phyloP scores from a whole-genome alignment of 2,797 vertebrate species.

The Rhincodon typus region DNA sequence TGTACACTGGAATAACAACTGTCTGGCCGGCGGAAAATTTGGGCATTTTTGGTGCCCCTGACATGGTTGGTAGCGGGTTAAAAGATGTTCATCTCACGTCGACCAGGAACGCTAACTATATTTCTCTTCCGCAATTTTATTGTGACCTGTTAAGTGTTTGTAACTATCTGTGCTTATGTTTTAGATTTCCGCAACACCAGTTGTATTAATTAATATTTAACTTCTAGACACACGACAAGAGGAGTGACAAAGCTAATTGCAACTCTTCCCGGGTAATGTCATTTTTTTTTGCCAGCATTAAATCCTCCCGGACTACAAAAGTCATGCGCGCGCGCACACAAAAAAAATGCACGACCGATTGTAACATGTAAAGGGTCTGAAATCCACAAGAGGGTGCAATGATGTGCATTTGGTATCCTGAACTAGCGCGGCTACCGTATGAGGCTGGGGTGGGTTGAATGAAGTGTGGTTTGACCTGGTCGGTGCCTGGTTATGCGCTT shows the following conservation, averaged over 20 bases:
- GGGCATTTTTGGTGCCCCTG: too few species aligned
- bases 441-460: background rate
- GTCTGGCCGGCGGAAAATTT: too few species aligned
- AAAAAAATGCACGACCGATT: background rate
- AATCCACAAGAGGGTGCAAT: background rate
- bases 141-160: background rate
- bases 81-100: too few species aligned
- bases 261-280: background rate
- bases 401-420: background rate
- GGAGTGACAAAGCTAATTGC: background rate
- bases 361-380: background rate
- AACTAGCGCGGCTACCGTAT: background rate
- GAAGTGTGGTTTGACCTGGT: background rate
- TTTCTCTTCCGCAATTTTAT: background rate
- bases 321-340: too few species aligned
- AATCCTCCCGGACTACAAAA: too few species aligned
- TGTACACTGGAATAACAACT: too few species aligned
- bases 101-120: background rate
- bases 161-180: background rate
- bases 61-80: too few species aligned
- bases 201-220: too few species aligned
- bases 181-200: background rate
- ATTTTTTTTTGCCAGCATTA: too few species aligned
- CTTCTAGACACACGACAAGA: background rate
- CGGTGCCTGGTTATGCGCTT: background rate